Evolutionary conservation across 2,888 invertebrate species (phyloP), one percentile per base, ranked within the genome.

Genomic region (Zelleria hepariella): DNA sequence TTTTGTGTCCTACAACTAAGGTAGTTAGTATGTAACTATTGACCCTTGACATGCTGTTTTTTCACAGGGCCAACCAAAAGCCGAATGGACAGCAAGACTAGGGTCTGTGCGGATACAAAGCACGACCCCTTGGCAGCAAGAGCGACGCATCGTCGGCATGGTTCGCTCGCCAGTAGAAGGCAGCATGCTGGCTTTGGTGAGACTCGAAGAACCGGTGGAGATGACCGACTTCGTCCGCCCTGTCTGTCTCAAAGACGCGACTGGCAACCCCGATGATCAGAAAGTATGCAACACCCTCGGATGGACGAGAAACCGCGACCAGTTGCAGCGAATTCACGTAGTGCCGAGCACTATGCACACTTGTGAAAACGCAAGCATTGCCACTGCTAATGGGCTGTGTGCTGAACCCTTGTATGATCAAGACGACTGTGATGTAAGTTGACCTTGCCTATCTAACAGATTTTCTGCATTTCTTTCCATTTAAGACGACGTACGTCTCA

Each of bases 151-250:
- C 58, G 92, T 96, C 4, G 96, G 96, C 27, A 94, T 96, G 94
- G 93, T 95, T 18, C 95, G 96, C 67, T 96, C 96, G 0, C 96
- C 96, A 0, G 95, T 96, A 0, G 96, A 96, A 78, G 96, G 96
- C 23, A 96, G 96, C 67, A 95, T 95, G 63, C 91, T 96, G 5
- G 96, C 95, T 0, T 80, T 96, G 59, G 91, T 96, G 51, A 94
- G 96, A 64, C 82, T 97, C 48, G 95, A 96, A 55, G 92, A 93
- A 60, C 91, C 95, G 0, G 91, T 95, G 0, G 86, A 87, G 60
- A 92, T 93, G 71, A 95, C 95, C 0, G 96, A 96, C 79, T 96
- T 96, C 72, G 93, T 96, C 1, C 90, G 96, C 26, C 95, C 96
- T 0, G 91, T 95, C 65, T 96, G 96, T 72, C 79, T 96, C 47